Base-by-base conservation (phyloP, 2,113 vertebrate genomes). In the Tyrannus savana region DNA sequence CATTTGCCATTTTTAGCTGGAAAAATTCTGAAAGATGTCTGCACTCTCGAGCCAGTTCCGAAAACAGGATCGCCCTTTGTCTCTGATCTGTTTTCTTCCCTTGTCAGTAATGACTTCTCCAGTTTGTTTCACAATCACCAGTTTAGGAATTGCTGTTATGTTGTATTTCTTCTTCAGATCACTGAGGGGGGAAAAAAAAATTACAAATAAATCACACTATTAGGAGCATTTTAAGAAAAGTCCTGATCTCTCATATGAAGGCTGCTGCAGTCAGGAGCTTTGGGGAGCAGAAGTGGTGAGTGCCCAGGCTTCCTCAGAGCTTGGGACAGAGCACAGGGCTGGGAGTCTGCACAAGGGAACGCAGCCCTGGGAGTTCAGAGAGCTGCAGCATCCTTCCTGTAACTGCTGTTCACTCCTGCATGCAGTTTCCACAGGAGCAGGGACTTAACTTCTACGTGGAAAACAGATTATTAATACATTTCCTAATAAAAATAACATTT, bases 41-140 rank as follows among this genome's bases (percentile, higher is more conserved):
- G 99, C 98, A 17, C 97, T 98, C 31, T 99, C 98, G 79, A 99
- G 83, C 99, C 99, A 99, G 98, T 96, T 97, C 92, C 95, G 95
- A 97, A 99, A 99, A 96, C 99, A 99, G 84, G 98, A 97, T 31
- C 98, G 97, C 27, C 99, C 99, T 63, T 93, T 97, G 68, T 99
- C 99, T 59, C 98, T 96, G 96, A 99, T 99, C 97, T 99, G 99
- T 88, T 99, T 99, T 84, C 99, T 97, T 94, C 99, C 99, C 96
- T 99, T 99, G 97, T 98, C 98, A 4, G 99, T 99, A 98, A 99
- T 99, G 89, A 99, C 98, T 31, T 99, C 98, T 37, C 99, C 99
- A 22, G 97, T 99, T 89, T 99, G 99, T 94, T 99, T 99, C 98
- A 99, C 98, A n/a, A 99, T 98, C 97, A 99, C 98, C 77, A 99